Evolutionary conservation across 2,888 invertebrate species (phyloP).

Genomic region (Yponomeuta evonymella): DNA sequence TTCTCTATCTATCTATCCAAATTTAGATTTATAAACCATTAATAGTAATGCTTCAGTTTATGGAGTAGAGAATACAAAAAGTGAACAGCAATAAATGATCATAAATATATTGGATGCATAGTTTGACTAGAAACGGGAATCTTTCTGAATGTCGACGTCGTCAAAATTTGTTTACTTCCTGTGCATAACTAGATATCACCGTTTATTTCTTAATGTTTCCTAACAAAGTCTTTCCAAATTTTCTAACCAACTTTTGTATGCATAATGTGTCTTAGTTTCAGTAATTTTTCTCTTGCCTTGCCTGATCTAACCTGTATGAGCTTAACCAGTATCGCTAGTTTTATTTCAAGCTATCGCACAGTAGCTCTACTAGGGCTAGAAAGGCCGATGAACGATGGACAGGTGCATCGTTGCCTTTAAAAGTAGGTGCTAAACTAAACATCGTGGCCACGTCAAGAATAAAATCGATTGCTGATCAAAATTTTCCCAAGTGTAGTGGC

Average conservation of each 20-base stretch:
- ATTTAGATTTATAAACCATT: too few species aligned
- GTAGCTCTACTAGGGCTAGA: background rate
- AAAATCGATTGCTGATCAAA: background rate
- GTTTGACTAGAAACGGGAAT: too few species aligned
- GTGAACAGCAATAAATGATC: too few species aligned
- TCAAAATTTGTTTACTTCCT: too few species aligned
- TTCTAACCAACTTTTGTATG: background rate
- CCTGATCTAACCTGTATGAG: background rate
- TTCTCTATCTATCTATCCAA: too few species aligned
- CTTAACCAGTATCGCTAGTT: slow-evolving; percentile 1
- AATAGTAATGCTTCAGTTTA: too few species aligned
- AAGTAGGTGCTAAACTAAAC: background rate
- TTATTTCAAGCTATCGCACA: background rate
- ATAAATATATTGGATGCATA: too few species aligned
- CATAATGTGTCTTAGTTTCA: background rate
- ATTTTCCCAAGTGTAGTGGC: background rate
- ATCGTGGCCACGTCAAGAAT: background rate
- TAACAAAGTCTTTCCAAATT: background rate
- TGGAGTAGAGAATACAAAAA: too few species aligned
- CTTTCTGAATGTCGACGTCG: too few species aligned
- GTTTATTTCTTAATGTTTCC: too few species aligned
- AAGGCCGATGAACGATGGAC: slow-evolving; percentile 56
- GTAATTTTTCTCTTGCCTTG: background rate
- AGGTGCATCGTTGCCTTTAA: background rate
- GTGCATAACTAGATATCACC: too few species aligned